phyloP scores from a whole-genome alignment of 2,888 invertebrate genomes.

The Oconnorella tubifera region DNA sequence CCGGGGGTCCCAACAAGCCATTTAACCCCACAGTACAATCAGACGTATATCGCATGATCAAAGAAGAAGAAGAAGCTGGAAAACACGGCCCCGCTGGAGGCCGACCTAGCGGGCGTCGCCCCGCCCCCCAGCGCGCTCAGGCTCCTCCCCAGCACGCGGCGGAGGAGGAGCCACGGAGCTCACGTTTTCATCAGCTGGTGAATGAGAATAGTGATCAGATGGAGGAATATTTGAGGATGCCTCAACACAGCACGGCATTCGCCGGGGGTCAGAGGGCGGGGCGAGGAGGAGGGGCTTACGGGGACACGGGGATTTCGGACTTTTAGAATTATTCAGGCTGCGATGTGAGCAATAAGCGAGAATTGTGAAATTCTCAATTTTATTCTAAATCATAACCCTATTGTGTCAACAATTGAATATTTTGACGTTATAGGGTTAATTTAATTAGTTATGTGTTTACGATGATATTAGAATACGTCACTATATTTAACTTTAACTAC shows the following conservation, averaged over 20 bases:
- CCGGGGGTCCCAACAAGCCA: too few relatives aligned
- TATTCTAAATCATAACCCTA: too few relatives aligned
- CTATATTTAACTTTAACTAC: too few relatives aligned
- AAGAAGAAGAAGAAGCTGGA: constrained; percentile 30
- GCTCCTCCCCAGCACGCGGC: background rate
- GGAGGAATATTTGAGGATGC: background rate
- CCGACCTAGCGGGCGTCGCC: background rate
- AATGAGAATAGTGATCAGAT: constrained; percentile 1
- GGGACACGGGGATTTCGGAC: background rate
- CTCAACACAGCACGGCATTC: background rate
- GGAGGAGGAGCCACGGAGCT: background rate
- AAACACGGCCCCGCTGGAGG: background rate
- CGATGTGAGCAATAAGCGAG: too few relatives aligned
- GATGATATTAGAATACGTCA: too few relatives aligned
- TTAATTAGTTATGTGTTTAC: too few relatives aligned
- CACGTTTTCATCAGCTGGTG: background rate
- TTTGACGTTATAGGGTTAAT: too few relatives aligned
- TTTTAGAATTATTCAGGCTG: too few relatives aligned
- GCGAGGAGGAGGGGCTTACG: background rate
- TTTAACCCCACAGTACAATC: constrained; percentile 32
- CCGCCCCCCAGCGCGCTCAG: background rate
- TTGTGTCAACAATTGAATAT: too few relatives aligned
- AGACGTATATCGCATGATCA: constrained; percentile 29
- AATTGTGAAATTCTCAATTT: too few relatives aligned
- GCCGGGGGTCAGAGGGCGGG: background rate